Base-by-base conservation (phyloP, 64 coral and sea anemone species). In the Astreopora myriophthalma region DNA sequence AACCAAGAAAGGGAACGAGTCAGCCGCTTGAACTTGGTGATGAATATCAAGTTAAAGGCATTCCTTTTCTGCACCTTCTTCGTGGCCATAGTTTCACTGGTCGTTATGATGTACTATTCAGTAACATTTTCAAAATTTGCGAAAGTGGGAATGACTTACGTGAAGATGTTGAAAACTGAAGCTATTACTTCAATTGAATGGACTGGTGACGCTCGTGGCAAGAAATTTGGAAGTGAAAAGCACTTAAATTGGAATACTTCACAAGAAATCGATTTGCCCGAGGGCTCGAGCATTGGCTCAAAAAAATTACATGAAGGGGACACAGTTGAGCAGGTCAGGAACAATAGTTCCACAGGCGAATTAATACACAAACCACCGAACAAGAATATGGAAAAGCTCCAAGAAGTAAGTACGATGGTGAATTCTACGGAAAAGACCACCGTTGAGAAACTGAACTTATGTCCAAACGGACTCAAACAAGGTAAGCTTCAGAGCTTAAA, bases 31-130 rank as follows among this genome's bases (percentile, higher is more conserved):
- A n/a, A n/a, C n/a, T 39, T 20, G 22, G 40, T 74, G 71, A 35
- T 31, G 3, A 13, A 39, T 22, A 74, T 16, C 44, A 78, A 26
- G 26, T 24, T 78, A 9, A 78, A 78, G 52, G 42, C 25, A 44
- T 78, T 78, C n/a, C 14, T 78, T 19, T 3, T 78, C 1, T 78
- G 75, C 42, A 78, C 75, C 5, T 30, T 78, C 1, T 1, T 78
- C 75, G 40, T 78, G 8, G 75, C 75, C 12, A 78, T 25, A 6
- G 75, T n/a, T 13, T 78, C 75, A 10, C 46, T 78, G 2, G 3
- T 78, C 16, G 75, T 78, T 0, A 78, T 78, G 75, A 51, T 78
- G 17, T 78, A 78, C 26, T 78, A 78, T 26, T 78, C 75, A 10
- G 44, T 51, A 7, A 52, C n/a, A 4, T 46, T 52, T 78, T 49